Conservation (phyloP, 2,797 vertebrate genomes). For the Sebastes umbrosus region DNA sequence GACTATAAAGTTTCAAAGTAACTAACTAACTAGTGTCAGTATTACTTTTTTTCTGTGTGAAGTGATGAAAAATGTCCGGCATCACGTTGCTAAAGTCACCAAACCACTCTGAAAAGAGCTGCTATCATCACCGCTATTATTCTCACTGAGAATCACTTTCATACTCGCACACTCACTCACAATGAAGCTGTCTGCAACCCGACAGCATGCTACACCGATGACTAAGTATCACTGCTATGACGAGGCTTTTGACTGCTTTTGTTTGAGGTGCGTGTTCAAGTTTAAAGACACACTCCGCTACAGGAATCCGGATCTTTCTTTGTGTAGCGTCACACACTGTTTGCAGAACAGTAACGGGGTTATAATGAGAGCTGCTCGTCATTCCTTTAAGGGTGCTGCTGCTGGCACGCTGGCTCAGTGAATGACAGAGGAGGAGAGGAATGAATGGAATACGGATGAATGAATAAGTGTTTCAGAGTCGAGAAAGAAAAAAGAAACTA, state of each 20-base stretch:
- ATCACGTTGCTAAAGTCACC: not conserved
- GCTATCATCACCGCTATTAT: not conserved
- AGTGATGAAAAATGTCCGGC: not conserved
- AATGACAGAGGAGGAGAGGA: slow-evolving; percentile 7
- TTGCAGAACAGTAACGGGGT: slow-evolving; percentile 3
- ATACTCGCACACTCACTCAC: too few relatives aligned
- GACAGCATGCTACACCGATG: too few relatives aligned
- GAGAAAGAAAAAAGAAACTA: not conserved
- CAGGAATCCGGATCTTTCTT: slow-evolving; percentile 3
- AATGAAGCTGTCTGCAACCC: too few relatives aligned
- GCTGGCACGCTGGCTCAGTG: not conserved
- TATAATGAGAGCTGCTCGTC: slow-evolving; percentile 2
- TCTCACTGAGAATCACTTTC: not conserved
- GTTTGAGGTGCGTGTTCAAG: not conserved
- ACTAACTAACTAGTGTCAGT: too few relatives aligned
- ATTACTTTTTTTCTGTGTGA: too few relatives aligned
- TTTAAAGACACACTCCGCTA: not conserved
- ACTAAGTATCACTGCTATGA: not conserved
- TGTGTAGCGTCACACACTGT: not conserved
- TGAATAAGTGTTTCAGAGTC: not conserved
- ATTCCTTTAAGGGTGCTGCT: slow-evolving; percentile 17
- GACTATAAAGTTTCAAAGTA: not conserved
- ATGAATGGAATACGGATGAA: slow-evolving; percentile 14
- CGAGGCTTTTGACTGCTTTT: not conserved
- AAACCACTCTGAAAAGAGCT: not conserved